Evolutionary conservation across 2,797 vertebrate genomes (phyloP).

Genomic region (Pyrocephalus nanus): DNA sequence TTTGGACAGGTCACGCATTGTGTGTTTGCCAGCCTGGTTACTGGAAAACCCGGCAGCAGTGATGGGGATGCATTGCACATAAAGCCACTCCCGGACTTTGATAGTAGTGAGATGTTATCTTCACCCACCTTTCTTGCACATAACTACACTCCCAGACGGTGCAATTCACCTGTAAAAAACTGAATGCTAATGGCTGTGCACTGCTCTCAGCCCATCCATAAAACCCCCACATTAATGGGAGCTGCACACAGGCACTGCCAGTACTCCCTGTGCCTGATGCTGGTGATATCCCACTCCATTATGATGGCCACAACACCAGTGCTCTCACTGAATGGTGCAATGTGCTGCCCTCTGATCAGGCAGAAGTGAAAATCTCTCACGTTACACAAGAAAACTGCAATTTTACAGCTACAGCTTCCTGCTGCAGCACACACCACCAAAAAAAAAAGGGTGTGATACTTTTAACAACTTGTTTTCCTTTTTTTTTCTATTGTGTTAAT

Average conservation of each 20-base stretch:
- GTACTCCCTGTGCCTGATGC: not conserved
- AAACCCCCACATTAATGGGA: not conserved
- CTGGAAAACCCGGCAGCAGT: conserved; percentile 15
- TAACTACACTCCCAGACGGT: not conserved
- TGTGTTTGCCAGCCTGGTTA: not conserved
- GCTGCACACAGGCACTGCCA: not conserved
- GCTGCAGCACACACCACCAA: not conserved
- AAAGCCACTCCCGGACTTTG: conserved; percentile 3
- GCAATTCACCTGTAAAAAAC: conserved; percentile 35
- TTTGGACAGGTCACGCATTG: not conserved
- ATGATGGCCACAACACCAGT: not conserved
- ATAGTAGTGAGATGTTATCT: not conserved
- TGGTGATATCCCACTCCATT: not conserved
- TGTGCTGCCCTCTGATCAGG: not conserved
- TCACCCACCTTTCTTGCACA: not conserved
- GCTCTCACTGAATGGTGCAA: not conserved
- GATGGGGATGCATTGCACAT: not conserved
- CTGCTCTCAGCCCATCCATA: not conserved
- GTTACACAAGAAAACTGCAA: not conserved
- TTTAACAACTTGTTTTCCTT: not conserved
- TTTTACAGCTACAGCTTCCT: not conserved
- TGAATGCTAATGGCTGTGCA: conserved; percentile 2
- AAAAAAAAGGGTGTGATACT: not conserved
- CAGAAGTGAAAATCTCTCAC: not conserved
- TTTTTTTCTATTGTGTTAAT: not conserved